phyloP scores from a whole-genome alignment of 92 coral and sea anemone genomes.

The Bergia puertoricense region DNA sequence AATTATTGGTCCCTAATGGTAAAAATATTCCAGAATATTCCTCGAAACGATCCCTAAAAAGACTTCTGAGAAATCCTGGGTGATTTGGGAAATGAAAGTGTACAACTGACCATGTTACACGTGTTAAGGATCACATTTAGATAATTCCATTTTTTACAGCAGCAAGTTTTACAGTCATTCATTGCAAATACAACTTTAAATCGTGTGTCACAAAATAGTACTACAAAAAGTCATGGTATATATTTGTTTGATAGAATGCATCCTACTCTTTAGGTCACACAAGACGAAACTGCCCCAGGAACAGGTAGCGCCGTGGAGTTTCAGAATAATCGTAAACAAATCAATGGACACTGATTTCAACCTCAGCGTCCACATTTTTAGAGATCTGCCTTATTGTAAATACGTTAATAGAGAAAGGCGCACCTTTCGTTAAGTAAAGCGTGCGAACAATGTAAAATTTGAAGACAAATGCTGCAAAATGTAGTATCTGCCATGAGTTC shows the following conservation, averaged over 20 bases:
- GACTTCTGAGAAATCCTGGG: not conserved
- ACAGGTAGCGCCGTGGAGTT: constrained; percentile 43
- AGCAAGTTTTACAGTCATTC: not conserved
- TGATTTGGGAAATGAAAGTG: no score
- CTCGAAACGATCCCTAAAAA: not conserved
- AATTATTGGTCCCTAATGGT: no score
- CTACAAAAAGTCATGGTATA: not conserved
- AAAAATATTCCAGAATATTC: not conserved
- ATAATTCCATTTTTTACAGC: not conserved
- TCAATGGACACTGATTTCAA: not conserved
- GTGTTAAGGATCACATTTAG: no score
- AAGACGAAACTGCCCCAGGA: constrained; percentile 70
- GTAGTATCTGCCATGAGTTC: not conserved
- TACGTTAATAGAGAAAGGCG: not conserved
- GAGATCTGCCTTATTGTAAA: no score
- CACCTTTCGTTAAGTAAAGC: not conserved
- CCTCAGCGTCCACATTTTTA: not conserved
- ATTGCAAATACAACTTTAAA: not conserved
- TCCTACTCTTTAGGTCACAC: constrained; percentile 69
- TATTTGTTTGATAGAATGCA: not conserved
- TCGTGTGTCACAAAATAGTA: not conserved
- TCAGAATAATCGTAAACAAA: not conserved
- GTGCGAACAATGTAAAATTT: no score
- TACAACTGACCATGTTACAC: no score
- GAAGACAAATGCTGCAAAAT: not conserved